phyloP scores from a whole-genome alignment of 2,888 invertebrate genomes.

The Rhingia campestris region DNA sequence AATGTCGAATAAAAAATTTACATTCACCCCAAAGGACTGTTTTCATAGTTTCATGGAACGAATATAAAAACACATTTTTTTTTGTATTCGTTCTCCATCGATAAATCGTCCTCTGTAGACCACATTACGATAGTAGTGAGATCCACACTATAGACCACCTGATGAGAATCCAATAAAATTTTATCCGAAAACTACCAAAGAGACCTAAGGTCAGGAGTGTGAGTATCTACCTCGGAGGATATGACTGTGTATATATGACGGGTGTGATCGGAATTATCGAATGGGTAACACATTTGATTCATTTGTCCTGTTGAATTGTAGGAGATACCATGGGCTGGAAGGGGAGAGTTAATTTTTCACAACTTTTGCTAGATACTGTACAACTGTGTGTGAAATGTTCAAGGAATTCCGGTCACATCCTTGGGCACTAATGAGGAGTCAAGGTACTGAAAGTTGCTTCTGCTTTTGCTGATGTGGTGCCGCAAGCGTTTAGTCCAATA shows the following conservation, averaged over 20 bases:
- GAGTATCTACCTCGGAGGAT: not conserved
- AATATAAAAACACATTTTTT: slow-evolving; percentile 11
- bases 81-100: slow-evolving; percentile 18
- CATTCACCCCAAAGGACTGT: slow-evolving; percentile 57
- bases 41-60: slow-evolving; percentile 23
- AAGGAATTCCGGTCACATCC: slow-evolving; percentile 72
- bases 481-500: slow-evolving; percentile 57
- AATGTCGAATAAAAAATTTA: slow-evolving; percentile 66
- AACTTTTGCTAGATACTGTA: slow-evolving; percentile 31
- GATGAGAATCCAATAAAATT: slow-evolving; percentile 71
- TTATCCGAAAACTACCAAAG: slow-evolving; percentile 65
- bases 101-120: slow-evolving; percentile 62
- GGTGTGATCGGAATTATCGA: slow-evolving; percentile 73
- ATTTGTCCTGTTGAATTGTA: slow-evolving; percentile 60
- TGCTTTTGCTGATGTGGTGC: slow-evolving; percentile 38
- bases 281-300: slow-evolving; percentile 70
- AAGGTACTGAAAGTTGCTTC: slow-evolving; percentile 68
- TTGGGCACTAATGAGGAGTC: slow-evolving; percentile 71
- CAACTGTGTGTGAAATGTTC: slow-evolving; percentile 25
- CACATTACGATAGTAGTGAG: slow-evolving; percentile 57
- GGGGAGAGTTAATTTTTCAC: slow-evolving; percentile 53
- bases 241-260: slow-evolving; percentile 41
- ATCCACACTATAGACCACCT: slow-evolving; percentile 47
- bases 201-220: slow-evolving; percentile 56
- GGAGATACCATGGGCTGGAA: slow-evolving; percentile 5